A percentile compares a stretch with the other conserved stretches of the same genome.
Evolutionary conservation across 1,140 invertebrate species (phyloP).

Genomic region (Thaumatotibia leucotreta): DNA sequence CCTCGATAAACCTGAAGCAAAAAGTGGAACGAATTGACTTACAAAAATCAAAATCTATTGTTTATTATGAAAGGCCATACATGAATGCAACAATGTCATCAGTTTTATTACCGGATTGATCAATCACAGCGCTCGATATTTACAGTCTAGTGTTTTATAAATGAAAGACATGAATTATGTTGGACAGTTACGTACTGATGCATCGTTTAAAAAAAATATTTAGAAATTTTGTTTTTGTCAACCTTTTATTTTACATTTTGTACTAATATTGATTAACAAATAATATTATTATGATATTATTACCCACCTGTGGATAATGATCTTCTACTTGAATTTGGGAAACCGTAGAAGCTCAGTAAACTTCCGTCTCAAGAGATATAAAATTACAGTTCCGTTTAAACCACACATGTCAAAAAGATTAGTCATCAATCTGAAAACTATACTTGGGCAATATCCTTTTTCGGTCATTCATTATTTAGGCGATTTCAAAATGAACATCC

Average conservation of each 20-base stretch:
- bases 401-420: neutral
- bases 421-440: neutral
- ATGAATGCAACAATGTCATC: neutral
- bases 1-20: neutral
- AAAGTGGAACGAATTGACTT: neutral
- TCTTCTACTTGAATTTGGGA: neutral
- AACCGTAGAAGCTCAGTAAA: neutral
- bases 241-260: neutral
- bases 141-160: neutral
- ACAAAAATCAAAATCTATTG: neutral
- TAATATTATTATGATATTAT: neutral
- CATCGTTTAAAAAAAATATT: neutral
- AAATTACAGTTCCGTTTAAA: neutral
- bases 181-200: neutral
- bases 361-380: neutral
- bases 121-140: neutral
- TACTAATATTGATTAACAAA: no score
- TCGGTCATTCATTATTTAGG: neutral
- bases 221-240: neutral
- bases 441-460: neutral
- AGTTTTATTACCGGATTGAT: slow-evolving; percentile 5
- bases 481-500: neutral
- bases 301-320: neutral
- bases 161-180: neutral
- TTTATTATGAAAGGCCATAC: slow-evolving; percentile 5